These are phyloP conservation scores for Vireo altiloquus DNA, from an alignment of 2,113 vertebrate species.

Conservation along the genomic window DNA sequence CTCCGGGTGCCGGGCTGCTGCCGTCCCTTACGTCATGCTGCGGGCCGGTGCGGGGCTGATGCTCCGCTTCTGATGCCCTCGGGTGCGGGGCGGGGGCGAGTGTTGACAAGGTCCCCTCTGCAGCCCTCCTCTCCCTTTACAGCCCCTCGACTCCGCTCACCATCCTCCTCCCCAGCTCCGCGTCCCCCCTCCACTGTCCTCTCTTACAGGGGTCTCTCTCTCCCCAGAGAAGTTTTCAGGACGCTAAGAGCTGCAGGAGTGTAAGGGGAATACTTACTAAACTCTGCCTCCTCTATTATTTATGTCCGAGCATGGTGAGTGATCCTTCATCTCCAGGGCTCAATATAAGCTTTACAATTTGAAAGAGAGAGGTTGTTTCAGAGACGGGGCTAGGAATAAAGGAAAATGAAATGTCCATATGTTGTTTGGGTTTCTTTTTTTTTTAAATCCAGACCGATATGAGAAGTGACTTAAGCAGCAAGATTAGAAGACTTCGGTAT, in stretches of 20 bases:
- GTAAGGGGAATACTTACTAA: conserved; percentile 51
- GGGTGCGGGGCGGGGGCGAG: conserved; percentile 67
- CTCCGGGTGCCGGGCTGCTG: conserved; percentile 67
- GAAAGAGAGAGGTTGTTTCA: conserved; percentile 35
- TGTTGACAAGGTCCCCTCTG: conserved; percentile 76
- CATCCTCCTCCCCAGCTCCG: background rate
- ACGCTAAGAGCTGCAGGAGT: conserved; percentile 55
- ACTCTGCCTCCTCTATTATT: conserved; percentile 67
- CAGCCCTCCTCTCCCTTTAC: conserved; percentile 28
- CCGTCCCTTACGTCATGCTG: conserved; percentile 92
- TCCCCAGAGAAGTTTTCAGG: conserved; percentile 40
- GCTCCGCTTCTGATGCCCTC: conserved; percentile 78
- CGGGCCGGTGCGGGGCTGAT: conserved; percentile 87
- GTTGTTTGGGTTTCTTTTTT: background rate
- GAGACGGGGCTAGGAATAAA: background rate
- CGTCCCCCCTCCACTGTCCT: background rate
- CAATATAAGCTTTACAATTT: background rate
- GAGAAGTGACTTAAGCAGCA: background rate
- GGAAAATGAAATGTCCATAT: background rate
- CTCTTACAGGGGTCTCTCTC: background rate
- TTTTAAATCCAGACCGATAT: background rate
- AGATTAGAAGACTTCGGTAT: background rate
- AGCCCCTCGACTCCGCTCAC: background rate
- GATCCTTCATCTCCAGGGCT: conserved; percentile 17
- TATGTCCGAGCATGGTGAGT: conserved; percentile 43